A percentile compares a stretch with the other conserved stretches of the same genome.
These are phyloP conservation scores for Papilio aristodemus DNA, from an alignment of 1,140 invertebrate species.

Conservation along the genomic window DNA sequence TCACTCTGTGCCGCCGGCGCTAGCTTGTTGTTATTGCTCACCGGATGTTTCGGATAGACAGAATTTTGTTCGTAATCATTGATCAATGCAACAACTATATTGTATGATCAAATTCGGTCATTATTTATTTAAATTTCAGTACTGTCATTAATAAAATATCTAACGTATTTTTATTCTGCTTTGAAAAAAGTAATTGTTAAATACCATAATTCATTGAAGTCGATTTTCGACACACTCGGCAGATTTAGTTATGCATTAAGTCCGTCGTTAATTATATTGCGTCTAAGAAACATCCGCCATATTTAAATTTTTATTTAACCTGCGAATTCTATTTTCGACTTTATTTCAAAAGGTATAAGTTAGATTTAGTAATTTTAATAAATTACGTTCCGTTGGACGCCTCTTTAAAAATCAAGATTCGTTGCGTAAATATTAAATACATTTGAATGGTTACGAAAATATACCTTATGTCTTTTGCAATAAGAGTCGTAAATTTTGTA, in stretches of 20 bases:
- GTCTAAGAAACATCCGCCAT: conserved; percentile 31
- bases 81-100: neutral
- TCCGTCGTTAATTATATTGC: conserved; percentile 25
- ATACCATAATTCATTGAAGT: conserved; percentile 1
- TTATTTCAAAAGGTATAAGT: conserved; percentile 14
- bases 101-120: too few relatives aligned
- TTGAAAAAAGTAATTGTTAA: neutral
- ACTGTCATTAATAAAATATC: neutral
- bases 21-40: conserved; percentile 30
- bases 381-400: conserved; percentile 42
- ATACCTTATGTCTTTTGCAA: conserved; percentile 26
- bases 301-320: conserved; percentile 17
- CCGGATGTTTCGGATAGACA: conserved; percentile 14
- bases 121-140: neutral
- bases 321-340: conserved; percentile 7
- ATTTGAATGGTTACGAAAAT: conserved; percentile 23
- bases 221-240: conserved; percentile 4
- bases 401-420: conserved; percentile 40
- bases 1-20: conserved; percentile 33
- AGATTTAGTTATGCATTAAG: conserved; percentile 17
- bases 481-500: conserved; percentile 26
- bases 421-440: conserved; percentile 41
- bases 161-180: neutral
- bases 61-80: conserved; percentile 10
- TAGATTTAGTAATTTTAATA: conserved; percentile 25